Base-by-base conservation (phyloP, 2,797 vertebrate genomes). In the Rhabdophis nuchalis region DNA sequence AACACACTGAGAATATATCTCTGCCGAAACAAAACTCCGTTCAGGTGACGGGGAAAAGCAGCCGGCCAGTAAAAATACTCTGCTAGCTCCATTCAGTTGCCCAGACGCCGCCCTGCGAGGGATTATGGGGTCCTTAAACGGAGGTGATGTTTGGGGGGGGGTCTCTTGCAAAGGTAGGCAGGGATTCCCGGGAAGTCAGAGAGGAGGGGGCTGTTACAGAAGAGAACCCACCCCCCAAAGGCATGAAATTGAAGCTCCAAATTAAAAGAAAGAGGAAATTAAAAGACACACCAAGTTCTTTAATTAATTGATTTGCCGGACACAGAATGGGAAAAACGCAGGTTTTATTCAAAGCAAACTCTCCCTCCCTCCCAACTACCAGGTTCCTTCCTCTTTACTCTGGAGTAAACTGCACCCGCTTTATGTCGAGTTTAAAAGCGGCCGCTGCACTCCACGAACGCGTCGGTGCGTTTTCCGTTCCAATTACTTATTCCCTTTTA, bases 311-410 rank as follows among this genome's bases (percentile, higher is more conserved):
- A 32, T 13, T 85, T 54, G 46, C 50, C 25, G 13, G 0, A 53
- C 9, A 23, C 7, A 9, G 20, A 11, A 27, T 12, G 46, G 11
- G 41, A 36, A 18, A 18, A 23, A 2, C 7, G 1, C 64, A 13
- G n/a, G 2, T 0, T 27, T 1, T 13, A 1, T 72, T 23, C 11
- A 0, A 8, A 11, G 5, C 11, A 2, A 52, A 27, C 11, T 11
- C 18, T 36, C 1, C 13, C 56, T 6, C 11, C 53, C 29, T 53
- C 52, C 16, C 46, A 23, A 87, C 27, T 14, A 29, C 2, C 11
- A 7, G 27, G 36, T 46, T 10, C 50, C 14, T 27, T 46, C n/a
- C 36, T 46, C 5, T 16, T 57, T 56, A 32, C 61, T 72, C 46
- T 53, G 29, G 88, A 89, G 13, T 4, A 20, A 32, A 12, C 41